phyloP scores from a whole-genome alignment of 2,113 vertebrate species.

The Glareola pratincola region DNA sequence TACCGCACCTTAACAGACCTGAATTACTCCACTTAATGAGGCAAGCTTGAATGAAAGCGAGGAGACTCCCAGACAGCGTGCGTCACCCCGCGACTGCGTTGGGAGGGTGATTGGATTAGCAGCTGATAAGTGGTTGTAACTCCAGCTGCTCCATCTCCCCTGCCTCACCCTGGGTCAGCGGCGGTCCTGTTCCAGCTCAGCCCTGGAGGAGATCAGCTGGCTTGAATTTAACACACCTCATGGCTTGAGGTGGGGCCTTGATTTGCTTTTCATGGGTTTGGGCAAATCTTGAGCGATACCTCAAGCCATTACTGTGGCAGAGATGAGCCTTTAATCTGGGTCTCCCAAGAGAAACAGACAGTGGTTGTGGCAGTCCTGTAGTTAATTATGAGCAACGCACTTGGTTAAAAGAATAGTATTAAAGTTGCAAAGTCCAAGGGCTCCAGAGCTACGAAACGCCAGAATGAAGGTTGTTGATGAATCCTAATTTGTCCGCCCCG shows the following conservation, averaged over 20 bases:
- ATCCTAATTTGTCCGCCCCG: neutral
- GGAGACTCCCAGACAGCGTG: neutral
- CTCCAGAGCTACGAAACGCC: neutral
- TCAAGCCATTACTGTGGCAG: neutral
- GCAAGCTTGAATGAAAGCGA: neutral
- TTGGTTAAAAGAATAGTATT: neutral
- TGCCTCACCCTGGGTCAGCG: neutral
- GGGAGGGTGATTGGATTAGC: constrained; percentile 24
- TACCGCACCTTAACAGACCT: constrained; percentile 21
- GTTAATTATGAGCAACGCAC: neutral
- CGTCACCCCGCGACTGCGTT: neutral
- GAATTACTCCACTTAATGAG: constrained; percentile 38
- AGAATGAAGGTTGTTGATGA: neutral
- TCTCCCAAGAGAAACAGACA: neutral
- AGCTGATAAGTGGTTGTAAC: neutral
- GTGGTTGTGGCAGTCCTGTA: neutral
- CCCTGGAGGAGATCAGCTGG: neutral
- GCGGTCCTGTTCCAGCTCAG: neutral
- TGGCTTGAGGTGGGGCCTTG: neutral
- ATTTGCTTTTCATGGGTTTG: neutral
- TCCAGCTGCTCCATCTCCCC: neutral
- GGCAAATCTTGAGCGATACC: neutral
- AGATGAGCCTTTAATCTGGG: neutral
- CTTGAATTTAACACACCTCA: neutral
- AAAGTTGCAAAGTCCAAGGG: neutral